phyloP scores from a whole-genome alignment of 2,797 vertebrate genomes.

The Psittacula echo region DNA sequence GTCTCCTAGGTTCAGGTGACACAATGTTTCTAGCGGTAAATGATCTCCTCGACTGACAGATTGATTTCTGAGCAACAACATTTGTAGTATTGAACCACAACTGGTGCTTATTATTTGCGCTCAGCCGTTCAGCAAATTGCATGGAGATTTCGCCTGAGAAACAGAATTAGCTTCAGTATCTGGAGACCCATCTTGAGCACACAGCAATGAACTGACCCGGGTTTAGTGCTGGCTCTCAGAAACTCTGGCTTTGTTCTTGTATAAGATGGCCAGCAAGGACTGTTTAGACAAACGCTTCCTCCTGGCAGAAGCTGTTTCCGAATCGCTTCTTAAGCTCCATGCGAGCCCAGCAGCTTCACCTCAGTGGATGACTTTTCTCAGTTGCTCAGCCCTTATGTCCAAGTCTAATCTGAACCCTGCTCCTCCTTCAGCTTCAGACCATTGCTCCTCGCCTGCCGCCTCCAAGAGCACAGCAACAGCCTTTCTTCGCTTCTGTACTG shows the following conservation, averaged over 20 bases:
- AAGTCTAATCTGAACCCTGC: neutral
- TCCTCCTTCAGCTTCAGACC: neutral
- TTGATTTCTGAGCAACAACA: constrained; percentile 14
- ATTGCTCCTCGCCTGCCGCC: neutral
- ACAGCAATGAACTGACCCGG: neutral
- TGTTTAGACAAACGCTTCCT: neutral
- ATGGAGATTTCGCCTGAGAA: neutral
- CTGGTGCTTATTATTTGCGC: accelerated
- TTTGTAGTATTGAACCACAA: neutral
- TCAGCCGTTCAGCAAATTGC: neutral
- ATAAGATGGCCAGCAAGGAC: accelerated
- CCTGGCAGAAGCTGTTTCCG: neutral
- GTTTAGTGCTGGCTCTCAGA: neutral
- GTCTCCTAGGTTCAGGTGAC: neutral
- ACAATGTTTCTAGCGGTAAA: neutral
- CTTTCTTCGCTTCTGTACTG: neutral
- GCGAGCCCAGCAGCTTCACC: neutral
- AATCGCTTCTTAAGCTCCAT: neutral
- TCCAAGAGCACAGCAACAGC: neutral
- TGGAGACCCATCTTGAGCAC: neutral
- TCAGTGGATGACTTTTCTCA: neutral
- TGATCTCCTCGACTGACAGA: neutral
- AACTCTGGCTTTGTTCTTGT: neutral
- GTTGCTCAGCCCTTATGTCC: neutral
- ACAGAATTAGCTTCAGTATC: neutral